phyloP scores from a whole-genome alignment of 2,113 vertebrate species.

The Ploceus nigricollis region DNA sequence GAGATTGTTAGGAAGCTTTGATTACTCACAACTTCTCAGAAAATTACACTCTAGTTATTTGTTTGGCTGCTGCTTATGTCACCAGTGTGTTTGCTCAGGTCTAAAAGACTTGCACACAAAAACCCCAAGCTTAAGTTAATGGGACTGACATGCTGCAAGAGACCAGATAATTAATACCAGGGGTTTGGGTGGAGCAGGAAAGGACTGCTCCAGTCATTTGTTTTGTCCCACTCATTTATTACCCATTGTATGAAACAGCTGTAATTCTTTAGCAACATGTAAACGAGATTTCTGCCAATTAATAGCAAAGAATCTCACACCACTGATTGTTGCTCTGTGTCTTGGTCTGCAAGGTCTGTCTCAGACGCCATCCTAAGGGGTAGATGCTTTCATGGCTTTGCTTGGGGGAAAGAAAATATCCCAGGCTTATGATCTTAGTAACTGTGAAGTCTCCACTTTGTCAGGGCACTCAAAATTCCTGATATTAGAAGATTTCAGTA shows the following conservation, averaged over 20 bases:
- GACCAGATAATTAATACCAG: slow-evolving; percentile 3
- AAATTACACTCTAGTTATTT: neutral
- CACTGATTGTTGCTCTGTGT: neutral
- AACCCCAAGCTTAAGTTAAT: neutral
- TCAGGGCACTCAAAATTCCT: slow-evolving; percentile 10
- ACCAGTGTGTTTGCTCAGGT: neutral
- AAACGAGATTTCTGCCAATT: neutral
- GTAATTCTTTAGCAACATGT: neutral
- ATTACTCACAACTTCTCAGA: neutral
- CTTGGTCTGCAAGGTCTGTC: neutral
- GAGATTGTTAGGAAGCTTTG: neutral
- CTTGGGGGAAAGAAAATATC: neutral
- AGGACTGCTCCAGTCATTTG: neutral
- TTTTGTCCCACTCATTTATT: slow-evolving; percentile 21
- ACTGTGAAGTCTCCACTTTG: neutral
- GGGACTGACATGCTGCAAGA: neutral
- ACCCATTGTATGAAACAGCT: slow-evolving; percentile 2
- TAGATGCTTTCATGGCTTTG: neutral
- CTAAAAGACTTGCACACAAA: neutral
- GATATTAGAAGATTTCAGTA: neutral
- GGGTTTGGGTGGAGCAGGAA: neutral
- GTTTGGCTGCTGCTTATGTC: neutral
- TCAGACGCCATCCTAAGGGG: neutral
- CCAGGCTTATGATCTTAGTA: neutral
- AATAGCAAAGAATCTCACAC: neutral